Percentiles rank a stretch among this genome's conserved stretches.
Evolutionary conservation across 2,888 invertebrate species (phyloP).

Genomic region (Mythimna albipuncta): DNA sequence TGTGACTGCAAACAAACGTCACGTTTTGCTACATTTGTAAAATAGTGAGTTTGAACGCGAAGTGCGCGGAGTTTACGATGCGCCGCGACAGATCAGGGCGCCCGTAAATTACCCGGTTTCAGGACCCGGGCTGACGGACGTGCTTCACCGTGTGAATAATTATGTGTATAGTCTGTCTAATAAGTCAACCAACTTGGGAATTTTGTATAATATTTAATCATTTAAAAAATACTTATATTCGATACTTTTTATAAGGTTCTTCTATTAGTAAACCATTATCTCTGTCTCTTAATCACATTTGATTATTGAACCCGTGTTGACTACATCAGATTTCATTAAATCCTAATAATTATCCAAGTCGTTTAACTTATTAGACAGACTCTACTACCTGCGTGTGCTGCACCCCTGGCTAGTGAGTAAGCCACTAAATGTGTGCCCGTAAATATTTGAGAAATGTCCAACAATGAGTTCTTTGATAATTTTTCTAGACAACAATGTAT

Average conservation of each 20-base stretch:
- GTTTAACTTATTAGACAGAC: no score
- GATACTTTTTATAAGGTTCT: no score
- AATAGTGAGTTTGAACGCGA: constrained; percentile 64
- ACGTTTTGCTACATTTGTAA: constrained; percentile 67
- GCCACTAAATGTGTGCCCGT: constrained; percentile 10
- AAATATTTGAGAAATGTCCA: constrained; percentile 28
- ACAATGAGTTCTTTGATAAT: constrained; percentile 17
- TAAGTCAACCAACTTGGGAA: no score
- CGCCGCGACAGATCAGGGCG: constrained; percentile 66
- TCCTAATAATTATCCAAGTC: no score
- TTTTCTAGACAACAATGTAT: constrained; percentile 31
- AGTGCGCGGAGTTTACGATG: constrained; percentile 71
- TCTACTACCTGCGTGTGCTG: constrained; percentile 45
- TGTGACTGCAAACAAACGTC: constrained; percentile 56
- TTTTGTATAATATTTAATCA: no score
- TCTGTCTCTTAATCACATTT: no score
- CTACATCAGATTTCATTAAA: no score
- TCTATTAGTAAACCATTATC: no score
- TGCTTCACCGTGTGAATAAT: constrained; percentile 66
- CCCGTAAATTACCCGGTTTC: constrained; percentile 71
- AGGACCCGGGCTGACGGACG: constrained; percentile 64
- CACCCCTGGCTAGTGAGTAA: constrained; percentile 43
- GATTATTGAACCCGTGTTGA: no score
- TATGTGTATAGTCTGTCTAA: no score
- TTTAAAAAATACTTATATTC: no score